A percentile compares a stretch with the other conserved stretches of the same genome.
Conservation (phyloP, 2,888 invertebrate species). For the Parasteatoda lunata region DNA sequence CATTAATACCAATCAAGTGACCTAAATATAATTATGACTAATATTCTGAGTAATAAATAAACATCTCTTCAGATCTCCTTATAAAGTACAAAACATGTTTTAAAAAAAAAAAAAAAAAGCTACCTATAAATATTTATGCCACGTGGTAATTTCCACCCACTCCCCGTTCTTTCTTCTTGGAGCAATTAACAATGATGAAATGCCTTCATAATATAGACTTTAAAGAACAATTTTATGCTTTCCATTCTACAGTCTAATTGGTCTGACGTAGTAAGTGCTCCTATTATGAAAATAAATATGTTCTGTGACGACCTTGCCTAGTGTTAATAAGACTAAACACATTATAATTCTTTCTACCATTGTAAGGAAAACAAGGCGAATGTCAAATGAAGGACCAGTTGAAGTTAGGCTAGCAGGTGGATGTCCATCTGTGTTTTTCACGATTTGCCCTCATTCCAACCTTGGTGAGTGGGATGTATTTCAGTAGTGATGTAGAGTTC, state of each 20-base stretch:
- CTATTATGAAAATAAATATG: constrained; percentile 19
- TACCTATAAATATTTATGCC: too few relatives aligned
- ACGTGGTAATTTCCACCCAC: not conserved
- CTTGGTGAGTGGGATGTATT: not conserved
- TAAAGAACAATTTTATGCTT: constrained; percentile 1
- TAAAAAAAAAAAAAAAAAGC: too few relatives aligned
- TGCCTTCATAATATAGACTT: constrained; percentile 9
- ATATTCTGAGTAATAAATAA: too few relatives aligned
- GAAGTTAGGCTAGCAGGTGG: constrained; percentile 46
- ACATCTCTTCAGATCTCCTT: too few relatives aligned
- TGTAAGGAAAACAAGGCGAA: constrained; percentile 42
- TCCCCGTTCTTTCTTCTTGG: not conserved
- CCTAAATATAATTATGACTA: too few relatives aligned
- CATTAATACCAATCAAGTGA: too few relatives aligned
- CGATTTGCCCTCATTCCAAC: constrained; percentile 66
- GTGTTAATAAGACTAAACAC: constrained; percentile 16
- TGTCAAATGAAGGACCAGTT: constrained; percentile 60
- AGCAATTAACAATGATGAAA: constrained; percentile 6
- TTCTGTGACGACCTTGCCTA: constrained; percentile 40
- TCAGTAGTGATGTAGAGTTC: constrained; percentile 7
- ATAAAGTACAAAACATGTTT: too few relatives aligned
- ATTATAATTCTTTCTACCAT: constrained; percentile 31
- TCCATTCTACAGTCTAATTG: not conserved
- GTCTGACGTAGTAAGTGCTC: not conserved
- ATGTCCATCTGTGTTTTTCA: constrained; percentile 54